Conservation (phyloP, 2,113 vertebrate genomes). For the Climacteris rufus region DNA sequence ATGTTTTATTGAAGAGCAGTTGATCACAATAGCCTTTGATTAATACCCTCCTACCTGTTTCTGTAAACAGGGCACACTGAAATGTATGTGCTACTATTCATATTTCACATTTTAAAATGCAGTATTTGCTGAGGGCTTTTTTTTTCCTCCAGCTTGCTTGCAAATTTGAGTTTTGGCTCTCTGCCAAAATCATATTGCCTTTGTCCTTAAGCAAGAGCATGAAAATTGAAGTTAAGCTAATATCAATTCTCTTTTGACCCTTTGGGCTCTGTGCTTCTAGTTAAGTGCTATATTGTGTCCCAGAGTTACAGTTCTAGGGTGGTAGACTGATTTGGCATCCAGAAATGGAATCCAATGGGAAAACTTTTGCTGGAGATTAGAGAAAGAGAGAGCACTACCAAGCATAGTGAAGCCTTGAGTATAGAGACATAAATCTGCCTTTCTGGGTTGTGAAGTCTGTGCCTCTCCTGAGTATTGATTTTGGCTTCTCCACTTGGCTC, state of each 20-base stretch:
- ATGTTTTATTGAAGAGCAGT: not conserved
- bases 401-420: not conserved
- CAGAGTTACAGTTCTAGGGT: not conserved
- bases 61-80: not conserved
- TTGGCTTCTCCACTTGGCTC: constrained; percentile 1
- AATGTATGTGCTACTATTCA: not conserved
- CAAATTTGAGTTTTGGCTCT: constrained; percentile 25
- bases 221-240: constrained; percentile 51
- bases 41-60: not conserved
- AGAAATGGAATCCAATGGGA: not conserved
- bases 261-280: not conserved
- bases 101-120: constrained; percentile 25
- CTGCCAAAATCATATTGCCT: constrained; percentile 19
- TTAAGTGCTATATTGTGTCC: not conserved
- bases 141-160: not conserved
- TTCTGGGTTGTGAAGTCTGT: not conserved
- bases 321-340: not conserved
- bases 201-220: constrained; percentile 28
- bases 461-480: not conserved
- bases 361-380: not conserved
- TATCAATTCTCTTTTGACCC: constrained; percentile 36
- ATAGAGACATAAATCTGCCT: not conserved
- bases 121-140: not conserved
- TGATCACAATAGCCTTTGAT: not conserved
- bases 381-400: not conserved